phyloP scores from a whole-genome alignment of 2,113 vertebrate species.

The Saimiri boliviensis region DNA sequence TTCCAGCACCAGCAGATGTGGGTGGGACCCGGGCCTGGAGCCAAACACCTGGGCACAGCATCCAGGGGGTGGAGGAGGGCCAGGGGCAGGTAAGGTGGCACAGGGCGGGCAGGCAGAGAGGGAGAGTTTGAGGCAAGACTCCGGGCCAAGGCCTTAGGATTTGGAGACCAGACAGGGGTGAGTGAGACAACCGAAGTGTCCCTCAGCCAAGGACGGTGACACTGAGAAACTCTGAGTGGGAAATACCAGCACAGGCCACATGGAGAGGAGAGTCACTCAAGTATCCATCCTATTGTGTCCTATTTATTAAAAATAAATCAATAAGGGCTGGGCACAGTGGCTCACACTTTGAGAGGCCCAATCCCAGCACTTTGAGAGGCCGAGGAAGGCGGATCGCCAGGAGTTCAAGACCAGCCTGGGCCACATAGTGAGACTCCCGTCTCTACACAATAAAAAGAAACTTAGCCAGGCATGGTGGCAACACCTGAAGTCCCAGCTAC shows the following conservation, averaged over 20 bases:
- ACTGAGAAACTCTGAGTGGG: neutral
- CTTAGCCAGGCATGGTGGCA: too few species aligned
- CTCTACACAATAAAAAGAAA: too few species aligned
- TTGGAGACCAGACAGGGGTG: neutral
- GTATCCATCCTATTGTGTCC: fast-evolving
- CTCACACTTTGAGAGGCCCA: too few species aligned
- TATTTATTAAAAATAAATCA: neutral
- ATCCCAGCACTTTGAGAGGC: too few species aligned
- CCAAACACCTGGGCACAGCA: neutral
- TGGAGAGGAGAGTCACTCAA: neutral
- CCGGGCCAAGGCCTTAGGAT: neutral
- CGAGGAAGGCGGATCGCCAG: too few species aligned
- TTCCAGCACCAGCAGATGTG: neutral
- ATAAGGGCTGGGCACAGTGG: neutral
- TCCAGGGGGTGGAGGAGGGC: neutral
- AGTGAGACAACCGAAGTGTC: neutral
- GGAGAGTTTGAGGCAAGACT: too few species aligned
- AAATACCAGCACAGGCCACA: neutral
- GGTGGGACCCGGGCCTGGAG: neutral
- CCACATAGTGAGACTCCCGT: too few species aligned
- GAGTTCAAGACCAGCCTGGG: too few species aligned
- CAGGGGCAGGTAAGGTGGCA: too few species aligned
- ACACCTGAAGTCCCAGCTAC: too few species aligned
- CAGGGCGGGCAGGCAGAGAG: neutral
- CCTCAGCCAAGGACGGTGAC: too few species aligned